Evolutionary conservation across 2,113 vertebrate species (phyloP), one percentile per base, ranked within the genome.

Genomic region (Alethe diademata): DNA sequence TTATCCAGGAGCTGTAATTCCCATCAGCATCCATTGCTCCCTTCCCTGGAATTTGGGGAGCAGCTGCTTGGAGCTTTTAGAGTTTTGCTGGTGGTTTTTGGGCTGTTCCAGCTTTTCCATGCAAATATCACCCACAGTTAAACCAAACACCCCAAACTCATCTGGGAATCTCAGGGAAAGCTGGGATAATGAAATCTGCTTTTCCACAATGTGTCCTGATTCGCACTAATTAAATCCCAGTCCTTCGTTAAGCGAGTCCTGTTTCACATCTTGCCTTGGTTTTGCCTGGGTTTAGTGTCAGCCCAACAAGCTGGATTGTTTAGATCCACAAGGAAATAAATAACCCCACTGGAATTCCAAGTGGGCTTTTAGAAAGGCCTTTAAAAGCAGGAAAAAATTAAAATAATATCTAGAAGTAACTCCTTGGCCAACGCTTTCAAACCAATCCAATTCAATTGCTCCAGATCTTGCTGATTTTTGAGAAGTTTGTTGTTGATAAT

Each of bases 171-270:
- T 57, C 62, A 5, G 13, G 23, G 38, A 57, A 40, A 51, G 22
- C 81, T 35, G 71, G 42, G 69, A 40, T 86, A 48, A 80, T 53
- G 67, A 89, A 89, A 94, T 84, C 84, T 53, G 83, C 40, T 40
- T 57, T 67, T 69, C 80, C 18, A 33, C 72, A 83, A 24, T 0
- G 14, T 1, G n/a, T 9, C 62, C 72, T 43, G 84, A 65, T 65
- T 40, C 80, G 67, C 50, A 2, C 58, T 91, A 73, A 95, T 95
- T 89, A 91, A 57, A 80, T 80, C 61, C 40, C 58, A 3, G 31
- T 24, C 14, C 80, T 92, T 83, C 64, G 36, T 86, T 89, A 86
- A 36, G 24, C 0, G 26, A 14, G 16, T 23, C 67, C 40, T 53
- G n/a, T 24, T 73, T 60, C 35, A 40, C 62, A 28, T n/a, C 36